Conservation (phyloP, 2,113 vertebrate species). For the Psephotus haematonotus region DNA sequence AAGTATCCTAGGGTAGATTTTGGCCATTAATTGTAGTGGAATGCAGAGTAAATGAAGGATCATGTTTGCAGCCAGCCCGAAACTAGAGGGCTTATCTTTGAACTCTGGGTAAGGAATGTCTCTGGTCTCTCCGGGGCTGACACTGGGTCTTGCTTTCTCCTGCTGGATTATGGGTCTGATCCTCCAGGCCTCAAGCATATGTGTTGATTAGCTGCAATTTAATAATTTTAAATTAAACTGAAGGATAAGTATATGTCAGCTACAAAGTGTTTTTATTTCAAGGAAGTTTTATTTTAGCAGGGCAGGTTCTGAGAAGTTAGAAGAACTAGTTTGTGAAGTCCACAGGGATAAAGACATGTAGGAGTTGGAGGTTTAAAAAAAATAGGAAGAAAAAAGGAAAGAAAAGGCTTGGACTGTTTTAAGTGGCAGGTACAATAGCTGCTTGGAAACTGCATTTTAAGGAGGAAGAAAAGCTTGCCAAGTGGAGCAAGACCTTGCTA, state of each 20-base stretch:
- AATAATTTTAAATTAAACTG: conserved; percentile 12
- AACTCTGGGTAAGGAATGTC: neutral
- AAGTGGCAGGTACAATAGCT: neutral
- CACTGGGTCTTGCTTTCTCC: neutral
- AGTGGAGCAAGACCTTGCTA: neutral
- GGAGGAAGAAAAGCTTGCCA: neutral
- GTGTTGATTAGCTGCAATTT: conserved; percentile 2
- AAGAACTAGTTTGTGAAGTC: conserved; percentile 11
- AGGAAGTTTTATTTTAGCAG: conserved; percentile 5
- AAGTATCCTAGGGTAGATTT: neutral
- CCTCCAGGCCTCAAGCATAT: neutral
- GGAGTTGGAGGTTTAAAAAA: neutral
- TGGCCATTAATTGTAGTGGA: neutral
- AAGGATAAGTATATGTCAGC: neutral
- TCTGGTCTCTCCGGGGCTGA: neutral
- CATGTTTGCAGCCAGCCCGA: neutral
- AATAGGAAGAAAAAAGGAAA: neutral
- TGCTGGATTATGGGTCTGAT: neutral
- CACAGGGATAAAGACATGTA: neutral
- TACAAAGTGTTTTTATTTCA: neutral
- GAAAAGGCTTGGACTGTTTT: neutral
- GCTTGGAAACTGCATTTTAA: conserved; percentile 4
- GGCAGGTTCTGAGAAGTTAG: neutral
- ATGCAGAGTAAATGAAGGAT: neutral
- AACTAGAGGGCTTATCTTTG: neutral